Evolutionary conservation across 2,888 invertebrate genomes (phyloP).

Genomic region (Acanthococcus lagerstroemiae): DNA sequence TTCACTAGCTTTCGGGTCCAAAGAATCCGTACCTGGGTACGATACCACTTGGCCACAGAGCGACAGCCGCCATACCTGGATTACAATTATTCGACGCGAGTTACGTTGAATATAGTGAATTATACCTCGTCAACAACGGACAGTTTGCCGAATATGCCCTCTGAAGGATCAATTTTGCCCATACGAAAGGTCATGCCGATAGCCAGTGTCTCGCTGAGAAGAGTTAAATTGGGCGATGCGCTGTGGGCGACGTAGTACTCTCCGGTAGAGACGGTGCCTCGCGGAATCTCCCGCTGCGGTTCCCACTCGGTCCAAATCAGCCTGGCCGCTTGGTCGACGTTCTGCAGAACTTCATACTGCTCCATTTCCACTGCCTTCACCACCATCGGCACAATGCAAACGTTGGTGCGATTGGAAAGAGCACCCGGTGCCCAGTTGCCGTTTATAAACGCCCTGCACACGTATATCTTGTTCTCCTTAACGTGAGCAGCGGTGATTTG

Average conservation of each 20-base stretch:
- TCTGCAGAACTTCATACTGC: slow-evolving; percentile 50
- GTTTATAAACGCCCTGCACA: slow-evolving; percentile 14
- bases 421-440: slow-evolving; percentile 15
- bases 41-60: no score
- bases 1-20: no score
- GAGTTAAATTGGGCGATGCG: slow-evolving; percentile 19
- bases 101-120: not conserved
- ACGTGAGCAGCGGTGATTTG: no score
- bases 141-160: slow-evolving; percentile 55
- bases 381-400: slow-evolving; percentile 31
- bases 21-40: no score
- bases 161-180: slow-evolving; percentile 57
- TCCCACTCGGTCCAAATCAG: slow-evolving; percentile 68
- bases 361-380: slow-evolving; percentile 33
- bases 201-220: not conserved
- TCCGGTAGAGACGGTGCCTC: slow-evolving; percentile 57
- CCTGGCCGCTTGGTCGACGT: slow-evolving; percentile 64
- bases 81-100: no score
- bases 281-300: slow-evolving; percentile 54
- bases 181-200: slow-evolving; percentile 50
- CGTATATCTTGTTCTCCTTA: slow-evolving; percentile 19
- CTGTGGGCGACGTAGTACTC: slow-evolving; percentile 44
- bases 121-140: slow-evolving; percentile 53
- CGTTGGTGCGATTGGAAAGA: not conserved
- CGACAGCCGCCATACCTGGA: no score